Conservation (phyloP, 1,140 invertebrate species). For the Caenorhabditis brenneri region DNA sequence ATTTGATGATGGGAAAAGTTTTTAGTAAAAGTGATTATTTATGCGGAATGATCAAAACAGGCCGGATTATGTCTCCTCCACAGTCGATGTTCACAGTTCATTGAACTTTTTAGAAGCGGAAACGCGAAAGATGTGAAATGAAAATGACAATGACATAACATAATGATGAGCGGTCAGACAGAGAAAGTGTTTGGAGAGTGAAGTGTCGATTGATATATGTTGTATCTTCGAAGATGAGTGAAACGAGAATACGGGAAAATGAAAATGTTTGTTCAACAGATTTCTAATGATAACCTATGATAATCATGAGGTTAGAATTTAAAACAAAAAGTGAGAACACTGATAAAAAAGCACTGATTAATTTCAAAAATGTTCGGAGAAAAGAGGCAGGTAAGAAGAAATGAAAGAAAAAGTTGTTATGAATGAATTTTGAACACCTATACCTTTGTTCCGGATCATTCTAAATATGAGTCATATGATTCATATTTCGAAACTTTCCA, state of each 20-base stretch:
- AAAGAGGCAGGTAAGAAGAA: no score
- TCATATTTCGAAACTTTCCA: no score
- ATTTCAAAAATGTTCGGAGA: no score
- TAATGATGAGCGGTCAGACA: neutral
- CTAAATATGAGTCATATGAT: no score
- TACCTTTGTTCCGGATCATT: no score
- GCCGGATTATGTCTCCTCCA: neutral
- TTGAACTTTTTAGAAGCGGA: neutral
- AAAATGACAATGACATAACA: constrained; percentile 17
- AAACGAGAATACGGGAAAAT: neutral
- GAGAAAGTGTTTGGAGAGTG: neutral
- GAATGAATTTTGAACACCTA: no score
- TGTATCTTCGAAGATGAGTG: neutral
- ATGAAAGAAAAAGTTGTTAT: neutral
- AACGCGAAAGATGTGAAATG: no score
- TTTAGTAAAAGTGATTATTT: neutral
- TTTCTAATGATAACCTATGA: neutral
- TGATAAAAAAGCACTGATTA: neutral
- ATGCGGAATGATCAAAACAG: neutral
- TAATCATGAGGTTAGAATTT: neutral
- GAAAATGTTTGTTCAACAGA: constrained; percentile 8
- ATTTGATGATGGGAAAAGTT: no score
- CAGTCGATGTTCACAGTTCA: neutral
- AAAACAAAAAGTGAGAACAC: neutral
- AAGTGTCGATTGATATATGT: neutral